Evolutionary conservation across 2,888 invertebrate genomes (phyloP), one percentile per base, ranked within the genome.

Genomic region (Hirtodrosophila histrioides): DNA sequence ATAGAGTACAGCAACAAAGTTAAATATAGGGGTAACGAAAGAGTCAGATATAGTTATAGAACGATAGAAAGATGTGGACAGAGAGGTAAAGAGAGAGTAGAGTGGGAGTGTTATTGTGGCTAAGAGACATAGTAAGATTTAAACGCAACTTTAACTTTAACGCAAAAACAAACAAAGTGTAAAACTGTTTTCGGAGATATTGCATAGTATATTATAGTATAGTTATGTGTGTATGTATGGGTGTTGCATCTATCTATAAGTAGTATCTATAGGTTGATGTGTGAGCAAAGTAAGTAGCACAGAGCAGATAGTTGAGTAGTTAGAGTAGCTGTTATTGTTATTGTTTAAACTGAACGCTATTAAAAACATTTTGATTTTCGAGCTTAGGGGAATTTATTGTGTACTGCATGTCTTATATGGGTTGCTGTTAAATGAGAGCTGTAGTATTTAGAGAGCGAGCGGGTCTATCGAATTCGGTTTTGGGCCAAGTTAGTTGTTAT

Each of bases 131-230:
- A 48, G 8, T 55, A 58, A 48, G 54, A 56, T 54, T 31, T 50
- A 49, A 73, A 58, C 49, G 23, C 54, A 75, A 67, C 70, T 4
- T 17, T 1, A 17, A 17, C 17, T 70, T 66, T 8, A 75, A 75
- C 48, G 54, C 66, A 72, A 75, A 57, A 72, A 69, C 54, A 73
- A 73, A 58, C 66, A 75, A 69, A 57, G 64, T 75, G 60, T 57
- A 57, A 56, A 50, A 68, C n/a, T 44, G 50, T 56, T 37, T 53
- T 53, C 55, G 12, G 11, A 46, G 54, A 48, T 57, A 55, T 63
- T 64, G 61, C 62, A 49, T 27, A 62, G 36, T 43, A 29, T 6
- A 9, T 46, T 43, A 40, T 46, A 36, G 49, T 57, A 17, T 62
- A 7, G 44, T 39, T 33, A 57, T 68, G 41, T 31, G 27, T 50